Evolutionary conservation across 2,888 invertebrate genomes (phyloP).

Genomic region (Drosophila helvetica): DNA sequence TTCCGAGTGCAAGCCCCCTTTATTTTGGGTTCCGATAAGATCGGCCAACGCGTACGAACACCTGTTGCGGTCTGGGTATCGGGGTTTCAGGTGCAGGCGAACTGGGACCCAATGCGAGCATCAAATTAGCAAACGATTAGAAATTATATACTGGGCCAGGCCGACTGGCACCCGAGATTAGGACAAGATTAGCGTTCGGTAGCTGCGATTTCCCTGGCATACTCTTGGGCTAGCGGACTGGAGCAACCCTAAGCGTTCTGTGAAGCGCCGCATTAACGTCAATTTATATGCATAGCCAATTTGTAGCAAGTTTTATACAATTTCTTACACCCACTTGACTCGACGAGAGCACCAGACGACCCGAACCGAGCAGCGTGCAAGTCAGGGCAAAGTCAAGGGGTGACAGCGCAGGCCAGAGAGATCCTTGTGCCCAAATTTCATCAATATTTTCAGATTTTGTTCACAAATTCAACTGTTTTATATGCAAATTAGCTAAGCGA

Average conservation of each 20-base stretch:
- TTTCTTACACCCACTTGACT: conserved; percentile 84
- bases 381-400: conserved; percentile 2
- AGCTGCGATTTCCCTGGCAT: conserved; percentile 46
- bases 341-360: conserved; percentile 43
- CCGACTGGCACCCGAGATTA: conserved; percentile 4
- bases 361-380: not conserved
- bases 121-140: conserved; percentile 54
- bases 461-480: conserved; percentile 82
- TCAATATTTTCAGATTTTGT: conserved; percentile 75
- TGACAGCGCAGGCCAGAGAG: conserved; percentile 19
- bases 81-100: conserved; percentile 10
- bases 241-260: conserved; percentile 18
- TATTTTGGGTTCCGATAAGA: conserved; percentile 27
- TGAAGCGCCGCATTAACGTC: conserved; percentile 79
- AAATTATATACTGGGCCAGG: conserved; percentile 31
- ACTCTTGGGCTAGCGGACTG: conserved; percentile 48
- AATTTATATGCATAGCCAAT: conserved; percentile 85
- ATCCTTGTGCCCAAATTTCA: conserved; percentile 67
- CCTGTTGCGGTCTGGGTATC: conserved; percentile 44
- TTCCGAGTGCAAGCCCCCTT: not conserved
- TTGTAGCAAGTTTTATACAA: conserved; percentile 83
- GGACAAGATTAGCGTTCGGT: not conserved
- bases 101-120: conserved; percentile 8
- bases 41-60: conserved; percentile 32
- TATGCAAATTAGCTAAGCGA: conserved; percentile 83